phyloP scores from a whole-genome alignment of 2,113 vertebrate genomes.

The Gadus macrocephalus region DNA sequence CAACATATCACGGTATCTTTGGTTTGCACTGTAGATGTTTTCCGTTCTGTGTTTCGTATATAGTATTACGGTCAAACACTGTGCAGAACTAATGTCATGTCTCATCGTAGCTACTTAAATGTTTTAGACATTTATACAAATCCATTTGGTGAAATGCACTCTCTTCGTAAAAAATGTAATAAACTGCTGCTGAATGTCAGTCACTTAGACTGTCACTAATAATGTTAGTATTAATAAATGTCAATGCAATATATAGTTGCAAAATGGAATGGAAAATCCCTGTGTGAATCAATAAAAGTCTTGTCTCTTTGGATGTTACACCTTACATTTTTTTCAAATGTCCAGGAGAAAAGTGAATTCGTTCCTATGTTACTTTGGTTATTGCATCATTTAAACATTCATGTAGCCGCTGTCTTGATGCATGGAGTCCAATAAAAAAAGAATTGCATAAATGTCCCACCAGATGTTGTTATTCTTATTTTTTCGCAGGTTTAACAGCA shows the following conservation, averaged over 20 bases:
- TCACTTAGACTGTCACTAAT: conserved; percentile 15
- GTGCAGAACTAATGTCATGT: conserved; percentile 18
- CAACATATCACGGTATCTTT: conserved; percentile 18
- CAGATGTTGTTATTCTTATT: neutral
- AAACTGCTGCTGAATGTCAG: conserved; percentile 21
- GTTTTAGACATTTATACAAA: conserved; percentile 11
- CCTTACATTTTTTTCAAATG: conserved; percentile 1
- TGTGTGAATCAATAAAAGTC: conserved; percentile 2
- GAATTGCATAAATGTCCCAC: conserved; percentile 18
- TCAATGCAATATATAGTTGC: conserved; percentile 11
- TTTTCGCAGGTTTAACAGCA: too few species aligned
- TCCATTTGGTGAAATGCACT: conserved; percentile 1
- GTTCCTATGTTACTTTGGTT: conserved; percentile 38
- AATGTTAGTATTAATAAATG: conserved; percentile 9
- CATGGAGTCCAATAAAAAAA: conserved; percentile 66
- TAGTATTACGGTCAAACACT: conserved; percentile 24
- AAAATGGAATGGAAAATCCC: conserved; percentile 2
- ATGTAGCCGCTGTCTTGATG: conserved; percentile 55
- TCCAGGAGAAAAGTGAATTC: conserved; percentile 14
- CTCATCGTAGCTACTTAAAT: conserved; percentile 9
- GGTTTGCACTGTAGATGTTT: conserved; percentile 37
- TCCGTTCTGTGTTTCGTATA: conserved; percentile 44
- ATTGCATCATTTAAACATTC: conserved; percentile 51
- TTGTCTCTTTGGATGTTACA: conserved; percentile 1
- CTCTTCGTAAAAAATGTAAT: neutral